Conservation (phyloP, 1,140 invertebrate genomes). For the Wasmannia auropunctata region DNA sequence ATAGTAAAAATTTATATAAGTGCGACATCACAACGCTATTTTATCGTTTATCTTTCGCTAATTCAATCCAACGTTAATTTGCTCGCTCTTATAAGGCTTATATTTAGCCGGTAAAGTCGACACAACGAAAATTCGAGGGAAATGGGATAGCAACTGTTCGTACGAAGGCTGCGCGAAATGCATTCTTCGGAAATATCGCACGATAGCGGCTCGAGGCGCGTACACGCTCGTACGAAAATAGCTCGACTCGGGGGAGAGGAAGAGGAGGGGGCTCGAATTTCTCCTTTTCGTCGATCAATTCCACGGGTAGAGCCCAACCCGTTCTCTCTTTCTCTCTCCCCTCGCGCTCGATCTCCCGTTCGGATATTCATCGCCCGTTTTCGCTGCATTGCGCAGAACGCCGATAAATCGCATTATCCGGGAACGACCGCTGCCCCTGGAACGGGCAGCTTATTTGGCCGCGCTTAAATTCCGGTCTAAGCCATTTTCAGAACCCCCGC, state of each 20-base stretch:
- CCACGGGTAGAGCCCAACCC: background rate
- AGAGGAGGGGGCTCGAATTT: slow-evolving; percentile 48
- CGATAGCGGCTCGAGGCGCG: background rate
- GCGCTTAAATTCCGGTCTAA: slow-evolving; percentile 61
- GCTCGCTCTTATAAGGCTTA: background rate
- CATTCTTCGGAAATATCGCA: slow-evolving; percentile 31
- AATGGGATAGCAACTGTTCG: background rate
- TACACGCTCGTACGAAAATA: slow-evolving; percentile 32
- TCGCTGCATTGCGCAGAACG: slow-evolving; percentile 72
- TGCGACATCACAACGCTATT: background rate
- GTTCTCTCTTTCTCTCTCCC: background rate
- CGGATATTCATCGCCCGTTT: slow-evolving; percentile 69
- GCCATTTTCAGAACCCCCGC: slow-evolving; percentile 44
- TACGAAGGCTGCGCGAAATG: background rate
- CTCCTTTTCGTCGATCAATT: slow-evolving; percentile 55
- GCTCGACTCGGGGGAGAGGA: too few species aligned
- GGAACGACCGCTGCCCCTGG: slow-evolving; percentile 31
- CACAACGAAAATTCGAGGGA: background rate
- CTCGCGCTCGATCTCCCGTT: slow-evolving; percentile 12
- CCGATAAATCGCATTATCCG: slow-evolving; percentile 71
- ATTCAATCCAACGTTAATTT: background rate
- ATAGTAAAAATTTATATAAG: background rate
- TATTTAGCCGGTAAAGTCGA: background rate
- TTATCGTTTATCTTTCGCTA: background rate
- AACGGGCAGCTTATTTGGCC: slow-evolving; percentile 56